Conservation (phyloP, 2,888 invertebrate genomes). For the Leucoptera coffeella region DNA sequence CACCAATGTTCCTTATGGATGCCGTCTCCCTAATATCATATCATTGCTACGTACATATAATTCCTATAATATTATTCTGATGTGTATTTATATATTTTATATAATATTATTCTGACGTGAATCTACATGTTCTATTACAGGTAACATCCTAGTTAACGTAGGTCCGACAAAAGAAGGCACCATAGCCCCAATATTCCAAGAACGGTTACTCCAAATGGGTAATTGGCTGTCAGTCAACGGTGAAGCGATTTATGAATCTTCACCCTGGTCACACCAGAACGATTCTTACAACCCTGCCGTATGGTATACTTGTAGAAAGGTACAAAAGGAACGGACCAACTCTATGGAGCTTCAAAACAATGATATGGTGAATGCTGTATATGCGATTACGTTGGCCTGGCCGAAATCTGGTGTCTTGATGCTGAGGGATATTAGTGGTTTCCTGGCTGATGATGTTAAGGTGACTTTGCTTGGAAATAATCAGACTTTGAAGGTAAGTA, state of each 20-base stretch:
- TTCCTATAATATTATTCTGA: too few species aligned
- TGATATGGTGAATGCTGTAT: conserved; percentile 37
- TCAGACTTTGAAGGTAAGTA: conserved; percentile 18
- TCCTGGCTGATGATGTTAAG: conserved; percentile 14
- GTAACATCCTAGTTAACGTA: conserved; percentile 75
- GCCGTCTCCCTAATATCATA: too few species aligned
- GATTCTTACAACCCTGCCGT: conserved; percentile 61
- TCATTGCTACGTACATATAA: too few species aligned
- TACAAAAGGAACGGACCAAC: conserved; percentile 4
- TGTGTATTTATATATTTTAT: too few species aligned
- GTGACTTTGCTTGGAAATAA: conserved; percentile 20
- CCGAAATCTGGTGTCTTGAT: conserved; percentile 50
- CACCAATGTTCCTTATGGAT: too few species aligned
- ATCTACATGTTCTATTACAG: conserved; percentile 40
- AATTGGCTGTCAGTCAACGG: conserved; percentile 79
- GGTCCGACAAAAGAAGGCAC: conserved; percentile 88
- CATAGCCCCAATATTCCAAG: conserved; percentile 81
- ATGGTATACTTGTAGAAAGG: conserved; percentile 53
- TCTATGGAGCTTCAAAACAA: conserved; percentile 4
- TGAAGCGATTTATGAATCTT: conserved; percentile 74
- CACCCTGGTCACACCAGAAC: conserved; percentile 78
- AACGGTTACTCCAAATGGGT: conserved; percentile 72
- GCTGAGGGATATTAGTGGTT: conserved; percentile 14
- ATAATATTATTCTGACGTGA: too few species aligned
- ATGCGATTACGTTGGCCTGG: conserved; percentile 67